Conservation (phyloP, 2,797 vertebrate genomes). For the Enteromius viviparus region DNA sequence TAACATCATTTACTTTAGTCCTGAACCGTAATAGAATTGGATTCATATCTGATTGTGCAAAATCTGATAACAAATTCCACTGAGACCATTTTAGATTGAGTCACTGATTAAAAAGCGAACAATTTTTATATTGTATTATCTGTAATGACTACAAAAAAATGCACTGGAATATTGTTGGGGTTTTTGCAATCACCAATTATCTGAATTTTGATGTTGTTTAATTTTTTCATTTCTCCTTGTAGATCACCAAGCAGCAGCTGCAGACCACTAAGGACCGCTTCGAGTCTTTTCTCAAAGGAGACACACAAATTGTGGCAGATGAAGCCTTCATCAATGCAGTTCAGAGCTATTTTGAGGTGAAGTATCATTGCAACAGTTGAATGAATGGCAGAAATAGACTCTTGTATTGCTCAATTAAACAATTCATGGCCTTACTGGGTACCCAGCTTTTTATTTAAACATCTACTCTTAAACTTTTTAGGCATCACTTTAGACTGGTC, state of each 20-base stretch:
- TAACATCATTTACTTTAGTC: conserved; percentile 25
- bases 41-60: conserved; percentile 9
- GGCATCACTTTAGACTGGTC: background rate
- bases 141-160: conserved; percentile 41
- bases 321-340: conserved; percentile 99
- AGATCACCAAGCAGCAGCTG: conserved; percentile 98
- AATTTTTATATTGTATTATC: background rate
- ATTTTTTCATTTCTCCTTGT: conserved; percentile 46
- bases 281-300: conserved; percentile 98
- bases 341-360: conserved; percentile 98
- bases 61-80: conserved; percentile 26
- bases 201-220: conserved; percentile 33
- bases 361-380: conserved; percentile 22
- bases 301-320: conserved; percentile 98
- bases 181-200: background rate
- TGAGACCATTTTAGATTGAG: conserved; percentile 14
- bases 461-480: background rate
- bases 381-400: background rate
- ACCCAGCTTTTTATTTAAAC: background rate
- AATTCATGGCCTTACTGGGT: background rate
- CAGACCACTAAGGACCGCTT: conserved; percentile 98
- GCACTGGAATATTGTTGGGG: conserved; percentile 10
- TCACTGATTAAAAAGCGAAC: conserved; percentile 25
- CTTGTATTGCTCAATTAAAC: conserved; percentile 1
- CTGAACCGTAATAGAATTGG: conserved; percentile 16